Base-by-base conservation (phyloP, 2,888 invertebrate genomes). In the Lysandra bellargus region DNA sequence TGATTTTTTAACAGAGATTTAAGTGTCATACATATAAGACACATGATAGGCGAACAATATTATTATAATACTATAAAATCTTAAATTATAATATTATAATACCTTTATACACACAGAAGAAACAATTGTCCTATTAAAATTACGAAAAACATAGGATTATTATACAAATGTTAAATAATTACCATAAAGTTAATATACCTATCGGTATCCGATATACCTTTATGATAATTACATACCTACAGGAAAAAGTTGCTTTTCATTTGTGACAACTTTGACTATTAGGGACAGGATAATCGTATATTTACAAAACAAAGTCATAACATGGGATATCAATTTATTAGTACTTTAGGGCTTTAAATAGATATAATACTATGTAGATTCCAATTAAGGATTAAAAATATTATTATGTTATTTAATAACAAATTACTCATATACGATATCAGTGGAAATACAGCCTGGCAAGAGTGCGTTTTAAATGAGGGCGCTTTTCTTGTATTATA, bases 11-110 rank as follows among this genome's bases (percentile, higher is more conserved):
- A 37, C 37, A 37, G 37, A 37, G 37, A 37, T 37, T 37, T 37
- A 37, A 37, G 37, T 37, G 37, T 37, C 30, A 30, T 12, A 69
- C 30, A 64, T 30, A 64, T 30, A 12, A 64, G 60, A 80, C 80
- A 81, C 82, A 81, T 81, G 82, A 81, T 82, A 83, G 82, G 81
- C 83, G 81, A 83, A 82, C 78, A 73, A 79, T 79, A 80, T 79
- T 77, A 79, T 83, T 82, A 83, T 79, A 77, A 80, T 82, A 40
- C 80, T 83, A 83, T 64, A 79, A 84, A 83, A 81, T 83, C 84
- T 88, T 89, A 90, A 90, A 90, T 86, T 90, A 90, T 90, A 33
- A 33, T 33, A 33, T 33, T 33, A 90, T 87, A 85, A 83, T 83
- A 84, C 82, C n/a, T 88, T 85, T 88, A 87, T 87, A 88, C 87